Base-by-base conservation (phyloP, 2,888 invertebrate species). In the Dolichopus griseipennis region DNA sequence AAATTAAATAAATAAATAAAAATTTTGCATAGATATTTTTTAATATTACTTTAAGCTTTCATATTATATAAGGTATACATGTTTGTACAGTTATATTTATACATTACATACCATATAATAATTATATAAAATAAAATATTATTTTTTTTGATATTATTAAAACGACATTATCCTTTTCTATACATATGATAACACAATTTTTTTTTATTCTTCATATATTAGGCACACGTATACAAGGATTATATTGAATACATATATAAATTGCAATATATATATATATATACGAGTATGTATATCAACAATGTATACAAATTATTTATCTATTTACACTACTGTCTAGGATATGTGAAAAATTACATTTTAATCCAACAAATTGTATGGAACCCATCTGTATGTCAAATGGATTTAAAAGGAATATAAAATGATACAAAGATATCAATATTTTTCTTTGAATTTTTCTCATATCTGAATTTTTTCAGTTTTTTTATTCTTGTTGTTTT, bases 361-460 rank as follows among this genome's bases (percentile, higher is more conserved):
- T 52, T 52, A 52, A 52, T 52, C 52, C 52, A 52, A 52, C 18
- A 52, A 52, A 52, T 52, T 52, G 52, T 52, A 6, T 52, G 52
- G 52, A 52, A 52, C 52, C 52, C 52, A 52, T 52, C 52, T 52
- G 52, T 52, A 52, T 52, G 52, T 52, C 52, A 52, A 52, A 52
- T 18, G n/a, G n/a, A 52, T 18, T 52, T 52, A 18, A 52, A 52
- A 52, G 15, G 52, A 52, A 52, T 52, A 52, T 52, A 52, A 52
- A 52, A 7, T 52, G 52, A 52, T 52, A 6, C 52, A 12, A 52
- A n/a, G 52, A 52, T 52, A 27, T 27, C 27, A 27, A 27, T 27
- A 52, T 15, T 52, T 52, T 52, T 12, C 52, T 37, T 37, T 37
- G 37, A 27, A 5, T 27, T 27, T 27, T 6, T 41, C 41, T 41